Evolutionary conservation across 2,888 invertebrate genomes (phyloP).

Genomic region (Sympetrum striolatum): DNA sequence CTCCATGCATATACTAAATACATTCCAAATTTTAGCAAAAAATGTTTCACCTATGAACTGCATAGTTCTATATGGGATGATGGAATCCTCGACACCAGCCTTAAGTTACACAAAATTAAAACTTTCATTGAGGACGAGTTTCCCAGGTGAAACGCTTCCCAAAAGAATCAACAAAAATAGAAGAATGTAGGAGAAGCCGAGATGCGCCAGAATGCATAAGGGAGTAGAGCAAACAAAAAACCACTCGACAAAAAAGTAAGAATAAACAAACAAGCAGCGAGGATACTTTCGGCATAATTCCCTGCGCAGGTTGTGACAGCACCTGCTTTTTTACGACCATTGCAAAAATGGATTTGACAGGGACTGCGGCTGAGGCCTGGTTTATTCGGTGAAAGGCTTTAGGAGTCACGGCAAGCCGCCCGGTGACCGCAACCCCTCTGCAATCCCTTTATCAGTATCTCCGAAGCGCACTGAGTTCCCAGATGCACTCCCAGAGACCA

Average conservation of each 20-base stretch:
- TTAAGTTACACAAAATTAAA: no score
- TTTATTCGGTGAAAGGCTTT: background rate
- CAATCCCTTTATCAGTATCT: background rate
- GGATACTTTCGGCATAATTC: background rate
- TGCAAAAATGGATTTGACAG: background rate
- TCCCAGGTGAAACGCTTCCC: no score
- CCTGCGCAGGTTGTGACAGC: background rate
- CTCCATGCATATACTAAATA: no score
- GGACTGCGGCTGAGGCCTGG: background rate
- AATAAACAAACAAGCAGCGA: background rate
- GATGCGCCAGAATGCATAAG: background rate
- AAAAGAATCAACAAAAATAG: no score
- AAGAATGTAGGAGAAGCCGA: background rate
- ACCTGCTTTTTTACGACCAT: background rate
- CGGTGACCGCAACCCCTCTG: background rate
- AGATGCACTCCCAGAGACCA: background rate
- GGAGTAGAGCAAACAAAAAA: background rate
- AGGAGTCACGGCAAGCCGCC: background rate
- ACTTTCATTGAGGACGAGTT: no score
- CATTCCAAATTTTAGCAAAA: no score
- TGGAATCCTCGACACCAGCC: no score
- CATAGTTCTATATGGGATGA: no score
- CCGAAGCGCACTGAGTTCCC: background rate
- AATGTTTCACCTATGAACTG: no score
- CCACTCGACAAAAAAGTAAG: background rate